phyloP scores from a whole-genome alignment of 2,113 vertebrate genomes.

The Eclectus roratus region DNA sequence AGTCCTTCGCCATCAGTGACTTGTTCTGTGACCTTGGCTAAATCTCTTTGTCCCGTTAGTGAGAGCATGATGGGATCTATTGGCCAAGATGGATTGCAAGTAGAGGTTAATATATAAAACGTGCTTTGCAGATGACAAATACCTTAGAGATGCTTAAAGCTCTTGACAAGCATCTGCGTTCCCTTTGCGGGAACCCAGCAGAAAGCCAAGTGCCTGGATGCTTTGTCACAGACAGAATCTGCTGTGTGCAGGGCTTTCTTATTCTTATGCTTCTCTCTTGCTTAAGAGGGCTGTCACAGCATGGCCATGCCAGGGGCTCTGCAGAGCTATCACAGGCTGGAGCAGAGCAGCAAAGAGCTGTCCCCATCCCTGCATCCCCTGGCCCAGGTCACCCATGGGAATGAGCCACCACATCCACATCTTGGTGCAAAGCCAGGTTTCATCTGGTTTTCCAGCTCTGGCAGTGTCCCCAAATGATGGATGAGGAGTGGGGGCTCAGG shows the following conservation, averaged over 20 bases:
- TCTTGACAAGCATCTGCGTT: neutral
- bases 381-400: neutral
- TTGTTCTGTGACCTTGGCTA: neutral
- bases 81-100: neutral
- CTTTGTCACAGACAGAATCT: slow-evolving; percentile 14
- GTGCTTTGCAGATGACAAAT: neutral
- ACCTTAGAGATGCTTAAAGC: neutral
- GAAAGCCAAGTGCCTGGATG: neutral
- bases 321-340: neutral
- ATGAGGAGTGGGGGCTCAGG: rapidly evolving
- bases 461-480: neutral
- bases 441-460: neutral
- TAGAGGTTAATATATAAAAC: neutral
- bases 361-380: neutral
- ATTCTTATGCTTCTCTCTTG: neutral
- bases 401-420: too few relatives aligned
- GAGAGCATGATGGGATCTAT: neutral
- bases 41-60: neutral
- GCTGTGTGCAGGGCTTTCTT: neutral
- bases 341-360: neutral
- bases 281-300: neutral
- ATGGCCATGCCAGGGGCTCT: neutral
- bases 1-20: neutral
- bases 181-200: neutral
- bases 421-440: too few relatives aligned